Percentiles rank a stretch among this genome's conserved stretches.
Evolutionary conservation across 1,140 invertebrate genomes (phyloP).

Genomic region (Manduca sexta): DNA sequence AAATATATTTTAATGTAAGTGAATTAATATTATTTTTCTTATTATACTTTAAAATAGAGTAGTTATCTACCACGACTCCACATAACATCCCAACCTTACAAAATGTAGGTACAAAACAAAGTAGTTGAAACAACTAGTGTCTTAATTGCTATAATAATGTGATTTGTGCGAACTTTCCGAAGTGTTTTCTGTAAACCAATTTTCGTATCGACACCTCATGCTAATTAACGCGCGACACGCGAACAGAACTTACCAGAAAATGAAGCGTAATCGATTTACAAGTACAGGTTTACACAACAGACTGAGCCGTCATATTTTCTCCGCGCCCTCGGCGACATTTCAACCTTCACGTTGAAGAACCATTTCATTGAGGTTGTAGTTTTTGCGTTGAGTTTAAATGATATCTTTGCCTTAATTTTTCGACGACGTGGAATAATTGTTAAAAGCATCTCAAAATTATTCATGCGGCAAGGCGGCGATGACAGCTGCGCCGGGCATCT

Average conservation of each 20-base stretch:
- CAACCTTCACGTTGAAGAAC: slow-evolving; percentile 40
- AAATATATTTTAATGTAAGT: too few relatives aligned
- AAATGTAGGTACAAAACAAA: too few relatives aligned
- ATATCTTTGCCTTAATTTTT: slow-evolving; percentile 55
- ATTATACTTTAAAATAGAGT: too few relatives aligned
- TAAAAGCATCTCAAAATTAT: slow-evolving; percentile 44
- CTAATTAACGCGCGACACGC: slow-evolving; percentile 65
- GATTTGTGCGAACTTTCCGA: slow-evolving; percentile 51
- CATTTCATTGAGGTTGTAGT: slow-evolving; percentile 41
- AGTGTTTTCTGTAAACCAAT: slow-evolving; percentile 41
- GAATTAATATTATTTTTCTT: too few relatives aligned
- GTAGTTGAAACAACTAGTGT: not conserved
- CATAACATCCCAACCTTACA: too few relatives aligned
- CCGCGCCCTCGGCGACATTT: slow-evolving; percentile 32
- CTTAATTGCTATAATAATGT: slow-evolving; percentile 40
- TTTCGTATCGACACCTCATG: slow-evolving; percentile 63
- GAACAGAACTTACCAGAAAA: slow-evolving; percentile 37
- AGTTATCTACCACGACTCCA: too few relatives aligned
- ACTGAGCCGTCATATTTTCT: slow-evolving; percentile 35
- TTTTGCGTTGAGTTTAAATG: slow-evolving; percentile 41
- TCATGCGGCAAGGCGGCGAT: slow-evolving; percentile 42
- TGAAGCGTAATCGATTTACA: slow-evolving; percentile 61
- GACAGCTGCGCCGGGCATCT: slow-evolving; percentile 33
- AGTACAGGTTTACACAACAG: slow-evolving; percentile 38
- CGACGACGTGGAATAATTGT: slow-evolving; percentile 55